A percentile compares a stretch with the other conserved stretches of the same genome.
Conservation (phyloP, 2,888 invertebrate species). For the Zaprionus bogoriensis region DNA sequence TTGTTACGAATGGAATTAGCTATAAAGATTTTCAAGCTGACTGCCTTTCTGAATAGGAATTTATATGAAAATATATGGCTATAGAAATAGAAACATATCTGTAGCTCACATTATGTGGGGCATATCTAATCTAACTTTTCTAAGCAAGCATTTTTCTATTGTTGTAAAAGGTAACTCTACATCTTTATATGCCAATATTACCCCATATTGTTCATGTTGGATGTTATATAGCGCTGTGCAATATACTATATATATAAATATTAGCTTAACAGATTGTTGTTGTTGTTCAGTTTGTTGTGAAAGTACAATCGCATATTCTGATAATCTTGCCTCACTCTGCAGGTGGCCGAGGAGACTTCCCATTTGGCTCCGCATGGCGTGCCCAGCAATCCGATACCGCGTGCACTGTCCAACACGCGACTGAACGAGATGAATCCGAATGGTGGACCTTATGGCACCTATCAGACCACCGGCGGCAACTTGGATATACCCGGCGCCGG, state of each 20-base stretch:
- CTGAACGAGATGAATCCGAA: conserved; percentile 90
- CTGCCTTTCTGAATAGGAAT: too few relatives aligned
- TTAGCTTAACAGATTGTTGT: too few relatives aligned
- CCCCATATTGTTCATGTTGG: not conserved
- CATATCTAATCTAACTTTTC: not conserved
- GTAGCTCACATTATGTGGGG: not conserved
- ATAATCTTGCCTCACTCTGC: too few relatives aligned
- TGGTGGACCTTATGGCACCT: conserved; percentile 87
- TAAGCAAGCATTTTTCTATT: not conserved
- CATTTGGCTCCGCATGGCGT: conserved; percentile 98
- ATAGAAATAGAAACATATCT: not conserved
- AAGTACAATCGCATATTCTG: not conserved
- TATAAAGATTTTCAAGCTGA: too few relatives aligned
- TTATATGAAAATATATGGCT: not conserved
- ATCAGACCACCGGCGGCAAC: conserved; percentile 87
- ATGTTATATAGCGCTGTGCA: too few relatives aligned
- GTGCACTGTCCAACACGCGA: conserved; percentile 91
- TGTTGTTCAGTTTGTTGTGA: too few relatives aligned
- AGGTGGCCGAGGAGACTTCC: conserved; percentile 87
- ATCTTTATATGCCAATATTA: not conserved
- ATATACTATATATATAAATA: too few relatives aligned
- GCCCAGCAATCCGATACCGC: conserved; percentile 94
- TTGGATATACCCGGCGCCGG: conserved; percentile 86
- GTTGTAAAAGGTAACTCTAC: not conserved
- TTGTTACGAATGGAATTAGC: too few relatives aligned